A percentile compares a stretch with the other conserved stretches of the same genome.
Evolutionary conservation across 2,888 invertebrate genomes (phyloP).

Genomic region (Eupsilia transversa): DNA sequence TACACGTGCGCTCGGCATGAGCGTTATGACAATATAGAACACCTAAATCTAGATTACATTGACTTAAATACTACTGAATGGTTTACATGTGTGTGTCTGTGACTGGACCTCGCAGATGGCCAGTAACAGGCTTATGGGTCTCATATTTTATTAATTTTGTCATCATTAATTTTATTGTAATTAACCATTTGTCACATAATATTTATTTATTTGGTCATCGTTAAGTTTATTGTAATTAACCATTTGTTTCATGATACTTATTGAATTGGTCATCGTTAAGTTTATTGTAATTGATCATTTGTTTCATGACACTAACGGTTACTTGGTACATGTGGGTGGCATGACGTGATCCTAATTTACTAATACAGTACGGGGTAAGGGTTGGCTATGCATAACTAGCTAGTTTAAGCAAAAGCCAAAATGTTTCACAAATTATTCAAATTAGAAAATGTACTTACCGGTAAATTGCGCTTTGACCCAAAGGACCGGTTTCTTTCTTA

Average conservation of each 20-base stretch:
- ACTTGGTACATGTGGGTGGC: not conserved
- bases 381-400: constrained; percentile 3
- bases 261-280: not conserved
- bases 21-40: too few relatives aligned
- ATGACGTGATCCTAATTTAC: not conserved
- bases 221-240: too few relatives aligned
- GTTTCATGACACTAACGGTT: not conserved
- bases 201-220: too few relatives aligned
- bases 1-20: too few relatives aligned
- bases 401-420: not conserved
- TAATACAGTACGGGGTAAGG: not conserved
- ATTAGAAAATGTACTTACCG: not conserved
- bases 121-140: too few relatives aligned
- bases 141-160: not conserved
- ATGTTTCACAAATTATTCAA: not conserved
- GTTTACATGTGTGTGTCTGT: too few relatives aligned
- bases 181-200: not conserved
- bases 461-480: not conserved
- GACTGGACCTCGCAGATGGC: too few relatives aligned
- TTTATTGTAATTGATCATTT: not conserved
- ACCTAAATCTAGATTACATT: too few relatives aligned
- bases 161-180: not conserved
- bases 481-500: not conserved
- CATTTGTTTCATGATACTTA: too few relatives aligned
- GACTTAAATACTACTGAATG: too few relatives aligned